Conservation (phyloP, 2,888 invertebrate genomes). For the Drosophila nr. perissopoda region DNA sequence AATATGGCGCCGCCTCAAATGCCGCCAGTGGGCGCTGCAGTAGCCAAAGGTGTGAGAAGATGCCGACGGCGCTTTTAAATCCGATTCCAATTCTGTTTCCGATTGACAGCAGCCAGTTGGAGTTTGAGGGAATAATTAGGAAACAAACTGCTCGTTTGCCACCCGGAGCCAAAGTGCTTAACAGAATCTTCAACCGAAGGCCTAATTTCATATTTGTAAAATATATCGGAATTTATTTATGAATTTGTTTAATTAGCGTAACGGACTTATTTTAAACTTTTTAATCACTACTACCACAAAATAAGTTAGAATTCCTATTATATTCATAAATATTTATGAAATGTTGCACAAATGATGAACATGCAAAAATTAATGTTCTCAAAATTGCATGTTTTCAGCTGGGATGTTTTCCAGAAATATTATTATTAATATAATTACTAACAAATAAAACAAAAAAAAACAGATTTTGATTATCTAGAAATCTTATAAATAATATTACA, state of each 20-base stretch:
- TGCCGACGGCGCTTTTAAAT: slow-evolving; percentile 41
- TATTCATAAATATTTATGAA: background rate
- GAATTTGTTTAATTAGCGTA: slow-evolving; percentile 26
- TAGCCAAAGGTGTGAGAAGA: slow-evolving; percentile 60
- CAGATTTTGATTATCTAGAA: background rate
- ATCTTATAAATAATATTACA: no score
- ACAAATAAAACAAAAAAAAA: background rate
- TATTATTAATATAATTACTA: no score
- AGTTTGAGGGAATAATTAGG: slow-evolving; percentile 6
- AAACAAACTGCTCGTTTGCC: slow-evolving; percentile 4
- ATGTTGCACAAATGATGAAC: background rate
- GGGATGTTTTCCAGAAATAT: no score
- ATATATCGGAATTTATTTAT: slow-evolving; percentile 8
- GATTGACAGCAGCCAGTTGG: slow-evolving; percentile 9
- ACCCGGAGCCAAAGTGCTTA: slow-evolving; percentile 5
- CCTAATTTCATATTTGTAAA: slow-evolving; percentile 1
- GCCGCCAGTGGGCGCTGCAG: slow-evolving; percentile 52
- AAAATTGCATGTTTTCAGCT: background rate
- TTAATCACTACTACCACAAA: background rate
- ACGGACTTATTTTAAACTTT: slow-evolving; percentile 14
- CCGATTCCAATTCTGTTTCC: slow-evolving; percentile 3
- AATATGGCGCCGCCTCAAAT: slow-evolving; percentile 70
- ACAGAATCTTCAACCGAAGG: slow-evolving; percentile 18
- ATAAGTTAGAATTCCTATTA: background rate
- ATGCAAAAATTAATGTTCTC: background rate